Evolutionary conservation across 1,140 invertebrate species (phyloP).

Genomic region (Drosophila prosaltans): DNA sequence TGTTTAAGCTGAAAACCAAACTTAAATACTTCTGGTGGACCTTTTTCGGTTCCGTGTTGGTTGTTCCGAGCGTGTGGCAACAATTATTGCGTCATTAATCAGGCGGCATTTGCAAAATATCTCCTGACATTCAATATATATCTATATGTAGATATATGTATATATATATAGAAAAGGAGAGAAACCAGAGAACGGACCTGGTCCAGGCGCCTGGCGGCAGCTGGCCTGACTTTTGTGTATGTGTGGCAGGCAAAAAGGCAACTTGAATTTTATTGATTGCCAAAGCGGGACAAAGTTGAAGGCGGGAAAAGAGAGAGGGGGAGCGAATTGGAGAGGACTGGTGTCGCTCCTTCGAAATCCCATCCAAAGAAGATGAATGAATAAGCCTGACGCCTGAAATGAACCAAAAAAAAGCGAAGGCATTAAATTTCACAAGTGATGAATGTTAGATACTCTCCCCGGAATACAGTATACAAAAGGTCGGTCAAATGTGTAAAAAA

Average conservation of each 20-base stretch:
- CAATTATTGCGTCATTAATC: slow-evolving; percentile 82
- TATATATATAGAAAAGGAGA: slow-evolving; percentile 17
- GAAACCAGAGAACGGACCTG: slow-evolving; percentile 8
- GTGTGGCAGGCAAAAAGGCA: slow-evolving; percentile 63
- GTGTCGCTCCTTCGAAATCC: slow-evolving; percentile 47
- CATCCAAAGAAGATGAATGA: slow-evolving; percentile 74
- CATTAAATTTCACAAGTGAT: neutral
- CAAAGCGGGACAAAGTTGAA: slow-evolving; percentile 26
- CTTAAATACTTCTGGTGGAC: slow-evolving; percentile 52
- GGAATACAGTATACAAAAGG: neutral
- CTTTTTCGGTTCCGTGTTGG: slow-evolving; percentile 18
- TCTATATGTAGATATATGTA: slow-evolving; percentile 5
- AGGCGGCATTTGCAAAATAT: slow-evolving; percentile 76
- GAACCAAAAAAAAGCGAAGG: slow-evolving; percentile 17
- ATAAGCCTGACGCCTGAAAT: slow-evolving; percentile 67
- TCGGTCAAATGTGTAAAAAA: neutral
- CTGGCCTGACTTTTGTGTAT: slow-evolving; percentile 66
- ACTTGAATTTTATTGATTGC: slow-evolving; percentile 82
- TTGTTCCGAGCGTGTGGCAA: slow-evolving; percentile 50
- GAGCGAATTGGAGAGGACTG: neutral
- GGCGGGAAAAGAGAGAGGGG: neutral
- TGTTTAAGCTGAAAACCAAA: slow-evolving; percentile 63
- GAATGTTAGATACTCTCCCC: slow-evolving; percentile 26
- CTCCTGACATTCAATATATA: slow-evolving; percentile 62
- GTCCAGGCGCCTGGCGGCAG: slow-evolving; percentile 41